Percentiles rank a stretch among this genome's conserved stretches.
Conservation (phyloP, 2,888 invertebrate species). For the Strigamia maritima region DNA sequence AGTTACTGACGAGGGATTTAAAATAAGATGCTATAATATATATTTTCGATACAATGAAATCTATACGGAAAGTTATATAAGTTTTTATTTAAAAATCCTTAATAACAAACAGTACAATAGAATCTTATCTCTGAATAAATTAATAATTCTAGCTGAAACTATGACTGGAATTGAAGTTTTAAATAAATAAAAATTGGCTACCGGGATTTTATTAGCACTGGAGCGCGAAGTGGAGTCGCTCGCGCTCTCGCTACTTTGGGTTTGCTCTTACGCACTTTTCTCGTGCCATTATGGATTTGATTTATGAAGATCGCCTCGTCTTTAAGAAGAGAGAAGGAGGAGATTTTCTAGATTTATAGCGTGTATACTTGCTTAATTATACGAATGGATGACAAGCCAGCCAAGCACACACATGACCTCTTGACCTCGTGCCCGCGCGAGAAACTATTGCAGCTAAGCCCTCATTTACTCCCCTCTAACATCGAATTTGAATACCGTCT, state of each 20-base stretch:
- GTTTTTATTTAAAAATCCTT: no score
- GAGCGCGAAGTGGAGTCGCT: not conserved
- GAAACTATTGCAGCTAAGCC: slow-evolving; percentile 21
- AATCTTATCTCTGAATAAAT: no score
- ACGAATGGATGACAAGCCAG: slow-evolving; percentile 29
- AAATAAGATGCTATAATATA: no score
- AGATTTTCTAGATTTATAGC: not conserved
- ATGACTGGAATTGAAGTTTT: no score
- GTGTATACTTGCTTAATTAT: slow-evolving; percentile 26
- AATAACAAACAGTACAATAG: no score
- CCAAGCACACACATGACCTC: slow-evolving; percentile 16
- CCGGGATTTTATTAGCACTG: not conserved
- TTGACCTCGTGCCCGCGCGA: slow-evolving; percentile 21
- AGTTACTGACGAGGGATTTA: no score
- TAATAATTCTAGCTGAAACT: no score
- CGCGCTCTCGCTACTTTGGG: slow-evolving; percentile 1
- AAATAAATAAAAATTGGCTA: not conserved
- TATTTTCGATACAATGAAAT: no score
- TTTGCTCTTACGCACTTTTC: slow-evolving; percentile 9
- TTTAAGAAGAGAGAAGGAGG: slow-evolving; percentile 17
- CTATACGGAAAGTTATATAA: no score
- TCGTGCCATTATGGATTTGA: slow-evolving; percentile 1
- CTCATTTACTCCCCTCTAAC: not conserved
- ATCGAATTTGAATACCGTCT: not conserved
- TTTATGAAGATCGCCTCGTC: slow-evolving; percentile 25